Conservation (phyloP, 2,113 vertebrate species). For the Plecturocebus donacophilus region DNA sequence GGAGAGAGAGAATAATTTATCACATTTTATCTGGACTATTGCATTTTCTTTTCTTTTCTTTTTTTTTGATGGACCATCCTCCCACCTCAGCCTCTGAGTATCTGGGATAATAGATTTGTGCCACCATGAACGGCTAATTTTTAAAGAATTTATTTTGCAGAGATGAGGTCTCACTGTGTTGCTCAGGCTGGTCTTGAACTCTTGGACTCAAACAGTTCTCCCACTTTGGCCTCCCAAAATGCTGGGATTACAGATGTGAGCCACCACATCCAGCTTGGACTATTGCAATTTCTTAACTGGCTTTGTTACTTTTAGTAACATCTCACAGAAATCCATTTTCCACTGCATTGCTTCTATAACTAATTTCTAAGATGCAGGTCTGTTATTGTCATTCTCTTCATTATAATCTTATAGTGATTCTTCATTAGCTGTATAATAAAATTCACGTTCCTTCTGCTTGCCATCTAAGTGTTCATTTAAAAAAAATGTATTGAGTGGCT, state of each 20-base stretch:
- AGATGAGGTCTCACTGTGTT: too few species aligned
- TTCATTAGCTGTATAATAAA: neutral
- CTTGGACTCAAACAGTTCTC: too few species aligned
- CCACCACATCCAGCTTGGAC: too few species aligned
- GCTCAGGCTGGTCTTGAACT: too few species aligned
- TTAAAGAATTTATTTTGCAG: too few species aligned
- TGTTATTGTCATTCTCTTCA: neutral
- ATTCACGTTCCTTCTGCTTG: neutral
- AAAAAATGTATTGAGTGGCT: neutral
- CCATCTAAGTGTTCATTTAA: neutral
- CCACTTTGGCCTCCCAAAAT: too few species aligned
- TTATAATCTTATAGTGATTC: neutral
- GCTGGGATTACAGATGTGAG: too few species aligned
- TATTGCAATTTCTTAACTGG: neutral
- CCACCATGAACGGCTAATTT: too few species aligned
- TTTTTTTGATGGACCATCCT: too few species aligned
- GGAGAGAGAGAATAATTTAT: neutral
- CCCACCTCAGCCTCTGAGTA: too few species aligned
- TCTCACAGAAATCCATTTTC: neutral
- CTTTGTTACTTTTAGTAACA: neutral
- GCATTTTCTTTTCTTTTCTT: too few species aligned
- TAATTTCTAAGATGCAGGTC: neutral
- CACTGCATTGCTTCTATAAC: neutral
- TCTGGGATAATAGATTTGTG: too few species aligned
- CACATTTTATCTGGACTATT: neutral